Evolutionary conservation across 2,113 vertebrate genomes (phyloP).

Genomic region (Pedetes capensis): DNA sequence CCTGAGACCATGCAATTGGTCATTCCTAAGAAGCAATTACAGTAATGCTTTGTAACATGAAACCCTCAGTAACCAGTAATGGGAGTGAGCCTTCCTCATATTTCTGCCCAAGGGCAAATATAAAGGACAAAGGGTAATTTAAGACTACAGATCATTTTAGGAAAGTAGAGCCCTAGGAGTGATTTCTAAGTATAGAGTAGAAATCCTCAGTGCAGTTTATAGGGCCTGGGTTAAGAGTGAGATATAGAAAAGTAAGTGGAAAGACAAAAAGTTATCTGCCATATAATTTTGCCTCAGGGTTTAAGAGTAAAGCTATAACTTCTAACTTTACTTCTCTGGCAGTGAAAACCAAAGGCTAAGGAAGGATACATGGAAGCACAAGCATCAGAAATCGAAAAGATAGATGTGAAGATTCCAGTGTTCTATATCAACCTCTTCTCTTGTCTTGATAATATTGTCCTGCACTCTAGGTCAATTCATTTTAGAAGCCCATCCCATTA

Average conservation of each 20-base stretch:
- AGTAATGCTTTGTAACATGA: neutral
- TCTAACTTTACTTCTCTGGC: neutral
- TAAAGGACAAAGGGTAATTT: neutral
- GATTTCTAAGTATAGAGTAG: neutral
- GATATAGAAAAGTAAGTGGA: neutral
- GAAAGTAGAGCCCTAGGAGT: neutral
- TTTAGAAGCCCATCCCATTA: neutral
- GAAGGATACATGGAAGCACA: neutral
- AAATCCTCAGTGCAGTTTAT: neutral
- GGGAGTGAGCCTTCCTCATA: neutral
- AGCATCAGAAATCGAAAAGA: neutral
- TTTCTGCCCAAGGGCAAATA: neutral
- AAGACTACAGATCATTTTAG: neutral
- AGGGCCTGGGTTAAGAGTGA: neutral
- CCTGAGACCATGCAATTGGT: neutral
- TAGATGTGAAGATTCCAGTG: fast-evolving
- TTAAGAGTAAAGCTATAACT: neutral
- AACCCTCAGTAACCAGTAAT: neutral
- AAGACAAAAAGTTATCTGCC: neutral
- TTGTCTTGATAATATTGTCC: neutral
- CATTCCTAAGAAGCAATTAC: neutral
- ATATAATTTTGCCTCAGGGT: neutral
- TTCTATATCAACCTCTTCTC: neutral
- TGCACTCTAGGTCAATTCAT: neutral
- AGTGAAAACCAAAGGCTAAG: neutral